phyloP scores from a whole-genome alignment of 2,888 invertebrate genomes.

The Archips xylosteana region DNA sequence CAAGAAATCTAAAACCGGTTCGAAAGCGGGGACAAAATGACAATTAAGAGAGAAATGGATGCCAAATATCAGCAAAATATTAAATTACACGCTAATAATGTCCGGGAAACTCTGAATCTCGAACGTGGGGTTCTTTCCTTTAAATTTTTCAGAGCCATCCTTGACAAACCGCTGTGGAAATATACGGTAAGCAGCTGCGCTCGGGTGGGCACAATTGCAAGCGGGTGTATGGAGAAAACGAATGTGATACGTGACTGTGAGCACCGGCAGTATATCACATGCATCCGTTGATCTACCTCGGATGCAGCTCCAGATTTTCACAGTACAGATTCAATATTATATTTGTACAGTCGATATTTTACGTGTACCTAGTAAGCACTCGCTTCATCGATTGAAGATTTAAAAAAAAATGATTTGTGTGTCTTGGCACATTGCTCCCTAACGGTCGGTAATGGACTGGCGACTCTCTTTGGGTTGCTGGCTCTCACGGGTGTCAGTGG shows the following conservation, averaged over 20 bases:
- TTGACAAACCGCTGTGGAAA: slow-evolving; percentile 39
- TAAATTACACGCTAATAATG: slow-evolving; percentile 19
- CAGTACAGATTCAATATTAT: slow-evolving; percentile 1
- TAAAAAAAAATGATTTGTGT: too few relatives aligned
- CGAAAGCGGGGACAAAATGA: not conserved
- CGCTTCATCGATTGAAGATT: too few relatives aligned
- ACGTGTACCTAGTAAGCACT: not conserved
- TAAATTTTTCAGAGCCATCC: slow-evolving; percentile 39
- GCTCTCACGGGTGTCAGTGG: too few relatives aligned
- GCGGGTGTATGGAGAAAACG: slow-evolving; percentile 18
- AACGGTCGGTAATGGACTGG: too few relatives aligned
- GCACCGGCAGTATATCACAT: slow-evolving; percentile 28
- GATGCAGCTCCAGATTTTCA: slow-evolving; percentile 24
- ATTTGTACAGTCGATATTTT: not conserved
- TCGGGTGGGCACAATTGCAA: slow-evolving; percentile 22
- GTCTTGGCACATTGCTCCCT: too few relatives aligned
- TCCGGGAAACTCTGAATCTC: slow-evolving; percentile 14
- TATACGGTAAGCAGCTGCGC: slow-evolving; percentile 37
- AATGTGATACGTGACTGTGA: slow-evolving; percentile 40
- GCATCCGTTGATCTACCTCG: slow-evolving; percentile 22
- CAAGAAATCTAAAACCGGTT: not conserved
- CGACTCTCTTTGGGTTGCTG: too few relatives aligned
- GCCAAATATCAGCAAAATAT: slow-evolving; percentile 13
- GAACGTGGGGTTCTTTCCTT: slow-evolving; percentile 13
- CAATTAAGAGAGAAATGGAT: slow-evolving; percentile 2